Evolutionary conservation across 2,797 vertebrate species (phyloP).

Genomic region (Emydoidea blandingii): DNA sequence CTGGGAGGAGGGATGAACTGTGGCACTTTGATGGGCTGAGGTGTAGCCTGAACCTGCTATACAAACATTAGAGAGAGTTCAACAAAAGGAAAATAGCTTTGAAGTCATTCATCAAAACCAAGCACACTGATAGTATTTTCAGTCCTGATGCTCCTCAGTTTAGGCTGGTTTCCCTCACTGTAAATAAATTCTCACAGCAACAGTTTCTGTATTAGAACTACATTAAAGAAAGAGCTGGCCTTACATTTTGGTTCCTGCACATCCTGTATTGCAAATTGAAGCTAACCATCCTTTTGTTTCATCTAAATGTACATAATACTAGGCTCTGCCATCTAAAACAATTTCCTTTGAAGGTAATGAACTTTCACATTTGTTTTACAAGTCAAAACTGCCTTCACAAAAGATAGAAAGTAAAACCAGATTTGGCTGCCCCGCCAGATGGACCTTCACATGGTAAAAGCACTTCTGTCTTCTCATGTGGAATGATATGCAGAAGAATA

Average conservation of each 20-base stretch:
- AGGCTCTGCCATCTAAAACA: constrained; percentile 1
- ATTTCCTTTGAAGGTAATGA: constrained; percentile 18
- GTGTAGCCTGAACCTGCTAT: constrained; percentile 96
- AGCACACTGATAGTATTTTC: not conserved
- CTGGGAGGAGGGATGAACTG: constrained; percentile 99
- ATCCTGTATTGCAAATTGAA: not conserved
- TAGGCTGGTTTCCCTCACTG: not conserved
- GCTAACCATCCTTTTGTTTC: not conserved
- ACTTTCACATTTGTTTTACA: constrained; percentile 45
- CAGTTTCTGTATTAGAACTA: not conserved
- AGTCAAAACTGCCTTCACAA: constrained; percentile 34
- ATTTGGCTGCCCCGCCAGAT: constrained; percentile 15
- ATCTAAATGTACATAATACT: not conserved
- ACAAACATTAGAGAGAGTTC: constrained; percentile 75
- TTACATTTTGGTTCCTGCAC: not conserved
- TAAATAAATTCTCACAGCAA: constrained; percentile 2
- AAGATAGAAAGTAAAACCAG: constrained; percentile 30
- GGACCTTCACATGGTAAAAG: not conserved
- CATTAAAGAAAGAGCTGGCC: not conserved
- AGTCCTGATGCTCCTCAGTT: not conserved
- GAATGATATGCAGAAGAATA: not conserved
- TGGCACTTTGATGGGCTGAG: constrained; percentile 99
- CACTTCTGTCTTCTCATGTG: not conserved
- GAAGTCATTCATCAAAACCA: constrained; percentile 34
- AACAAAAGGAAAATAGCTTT: constrained; percentile 25